These are phyloP conservation scores for Trochalopteron elliotii DNA, from an alignment of 2,113 vertebrate genomes.

Conservation along the genomic window DNA sequence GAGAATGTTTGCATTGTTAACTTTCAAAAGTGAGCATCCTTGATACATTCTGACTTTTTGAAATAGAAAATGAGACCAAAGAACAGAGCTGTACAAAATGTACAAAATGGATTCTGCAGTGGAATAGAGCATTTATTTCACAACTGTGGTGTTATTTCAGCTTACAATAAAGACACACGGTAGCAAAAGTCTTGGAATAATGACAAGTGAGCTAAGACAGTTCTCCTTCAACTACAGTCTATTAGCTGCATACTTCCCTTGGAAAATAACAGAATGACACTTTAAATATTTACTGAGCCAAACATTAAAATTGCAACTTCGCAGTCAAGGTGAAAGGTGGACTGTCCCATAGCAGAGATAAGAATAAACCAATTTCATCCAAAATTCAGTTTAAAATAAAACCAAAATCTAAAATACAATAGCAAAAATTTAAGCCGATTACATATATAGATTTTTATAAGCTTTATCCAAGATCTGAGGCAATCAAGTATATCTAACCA, in stretches of 20 bases:
- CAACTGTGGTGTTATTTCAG: neutral
- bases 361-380: neutral
- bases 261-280: neutral
- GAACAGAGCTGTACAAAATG: neutral
- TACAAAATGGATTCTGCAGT: neutral
- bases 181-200: neutral
- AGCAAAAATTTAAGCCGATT: constrained; percentile 19
- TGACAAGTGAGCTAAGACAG: neutral
- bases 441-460: constrained; percentile 43
- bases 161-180: neutral
- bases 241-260: neutral
- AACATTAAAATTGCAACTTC: constrained; percentile 10
- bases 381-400: neutral
- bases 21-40: neutral
- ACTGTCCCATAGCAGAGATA: neutral
- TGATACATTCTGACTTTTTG: neutral
- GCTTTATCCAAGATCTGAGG: constrained; percentile 55
- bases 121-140: neutral
- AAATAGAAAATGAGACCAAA: neutral
- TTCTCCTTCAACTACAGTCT: neutral
- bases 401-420: neutral
- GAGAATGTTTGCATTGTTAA: neutral
- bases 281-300: constrained; percentile 7
- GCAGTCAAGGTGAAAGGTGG: neutral
- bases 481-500: constrained; percentile 68